These are phyloP conservation scores for Paracyclopina nana DNA, from an alignment of 1,140 invertebrate genomes.

Conservation along the genomic window DNA sequence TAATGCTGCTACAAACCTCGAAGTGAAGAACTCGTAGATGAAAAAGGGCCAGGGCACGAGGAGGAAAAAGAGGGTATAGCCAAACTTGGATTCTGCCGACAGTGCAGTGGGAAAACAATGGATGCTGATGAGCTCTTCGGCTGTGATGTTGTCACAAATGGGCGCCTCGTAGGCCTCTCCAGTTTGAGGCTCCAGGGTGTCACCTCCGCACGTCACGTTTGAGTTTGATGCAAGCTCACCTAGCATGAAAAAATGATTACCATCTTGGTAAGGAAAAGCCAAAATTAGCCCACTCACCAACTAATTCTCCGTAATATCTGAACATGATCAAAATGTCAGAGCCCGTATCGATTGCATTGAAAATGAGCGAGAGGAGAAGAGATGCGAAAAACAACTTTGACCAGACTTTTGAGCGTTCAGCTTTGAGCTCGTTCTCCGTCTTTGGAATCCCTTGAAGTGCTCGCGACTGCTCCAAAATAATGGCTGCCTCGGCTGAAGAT, in stretches of 20 bases:
- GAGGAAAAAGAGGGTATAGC: conserved; percentile 12
- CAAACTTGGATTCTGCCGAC: conserved; percentile 8
- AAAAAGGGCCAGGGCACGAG: conserved; percentile 16
- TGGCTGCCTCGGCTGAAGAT: conserved; percentile 11
- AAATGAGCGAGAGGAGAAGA: conserved; percentile 12
- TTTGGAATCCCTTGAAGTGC: conserved; percentile 14
- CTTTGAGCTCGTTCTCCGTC: conserved; percentile 8
- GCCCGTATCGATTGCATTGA: conserved; percentile 14
- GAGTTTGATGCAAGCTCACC: no score
- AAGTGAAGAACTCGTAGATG: conserved; percentile 15
- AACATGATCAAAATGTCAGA: conserved; percentile 15
- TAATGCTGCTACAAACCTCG: no score
- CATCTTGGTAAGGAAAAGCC: no score
- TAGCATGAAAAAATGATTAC: no score
- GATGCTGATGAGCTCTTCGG: neutral
- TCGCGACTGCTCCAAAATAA: conserved; percentile 10
- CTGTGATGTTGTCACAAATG: neutral
- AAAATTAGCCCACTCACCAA: no score
- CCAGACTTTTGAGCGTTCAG: conserved; percentile 9
- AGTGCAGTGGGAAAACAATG: conserved; percentile 3
- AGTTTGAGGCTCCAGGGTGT: neutral
- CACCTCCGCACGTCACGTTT: neutral
- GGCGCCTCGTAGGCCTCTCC: neutral
- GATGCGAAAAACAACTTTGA: conserved; percentile 8
- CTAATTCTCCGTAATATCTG: conserved; percentile 8